Evolutionary conservation across 2,888 invertebrate species (phyloP), one percentile per base, ranked within the genome.

Genomic region (Parasteatoda lunata): DNA sequence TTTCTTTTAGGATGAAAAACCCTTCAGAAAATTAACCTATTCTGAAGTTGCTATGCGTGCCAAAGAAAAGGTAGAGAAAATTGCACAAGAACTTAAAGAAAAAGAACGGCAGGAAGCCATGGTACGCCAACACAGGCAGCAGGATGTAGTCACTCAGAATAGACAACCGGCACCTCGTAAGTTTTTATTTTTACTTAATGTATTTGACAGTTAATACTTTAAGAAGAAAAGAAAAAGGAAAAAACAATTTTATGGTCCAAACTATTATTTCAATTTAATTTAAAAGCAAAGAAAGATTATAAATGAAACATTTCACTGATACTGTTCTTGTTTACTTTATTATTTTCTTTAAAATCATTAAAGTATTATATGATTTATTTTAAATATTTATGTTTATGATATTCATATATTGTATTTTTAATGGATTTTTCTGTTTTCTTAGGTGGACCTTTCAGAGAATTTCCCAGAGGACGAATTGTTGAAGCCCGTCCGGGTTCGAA

Each of bases 11-110:
- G 87, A 88, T 80, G 88, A 88, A 76, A 88, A 84, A 54, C 88
- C 79, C 47, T 80, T 68, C 66, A 84, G 82, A 78, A 88, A 85
- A 65, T 78, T 89, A 77, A 89, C 89, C 66, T 89, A 89, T 88
- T 88, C 88, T 49, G 87, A 89, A 76, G 88, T 89, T 69, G 89
- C 89, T 73, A 81, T 78, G 59, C 84, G 88, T 76, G 87, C 82
- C 83, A 80, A 88, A 88, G 86, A 86, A 51, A 86, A 79, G 65
- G 78, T 88, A 9, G 88, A 85, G n/a, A 88, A 85, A 65, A 51
- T 88, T 64, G 82, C 84, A 64, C 85, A 88, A 83, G 88, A 88
- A 69, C 6, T 82, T 3, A 88, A 82, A 13, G 85, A 82, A 70
- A 88, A 78, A 72, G 88, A 88, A 68, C 54, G 78, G 45, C 88